Conservation (phyloP, 2,113 vertebrate genomes). For the Campylorhamphus procurvoides region DNA sequence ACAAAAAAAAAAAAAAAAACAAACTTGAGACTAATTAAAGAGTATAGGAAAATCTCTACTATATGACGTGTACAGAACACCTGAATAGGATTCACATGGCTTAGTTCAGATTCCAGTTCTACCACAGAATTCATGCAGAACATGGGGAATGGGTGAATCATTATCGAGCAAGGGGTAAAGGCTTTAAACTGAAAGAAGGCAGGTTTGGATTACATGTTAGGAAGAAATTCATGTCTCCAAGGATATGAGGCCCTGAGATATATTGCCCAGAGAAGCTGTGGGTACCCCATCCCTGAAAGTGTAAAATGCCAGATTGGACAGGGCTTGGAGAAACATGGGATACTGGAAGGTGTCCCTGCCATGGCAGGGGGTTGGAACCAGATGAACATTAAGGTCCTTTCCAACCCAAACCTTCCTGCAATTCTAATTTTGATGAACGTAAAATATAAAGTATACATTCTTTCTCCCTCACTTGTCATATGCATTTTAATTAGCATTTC, state of each 20-base stretch:
- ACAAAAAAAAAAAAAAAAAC: no score
- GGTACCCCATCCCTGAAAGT: not conserved
- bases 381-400: not conserved
- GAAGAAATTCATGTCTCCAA: not conserved
- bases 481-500: not conserved
- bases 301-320: accelerated
- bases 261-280: accelerated
- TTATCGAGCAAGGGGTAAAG: accelerated
- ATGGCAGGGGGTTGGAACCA: not conserved
- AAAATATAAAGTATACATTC: not conserved
- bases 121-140: not conserved
- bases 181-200: accelerated
- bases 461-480: not conserved
- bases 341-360: not conserved
- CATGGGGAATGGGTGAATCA: not conserved
- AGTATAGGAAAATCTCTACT: not conserved
- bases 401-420: not conserved
- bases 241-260: accelerated
- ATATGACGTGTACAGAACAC: not conserved
- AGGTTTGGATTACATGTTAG: no score
- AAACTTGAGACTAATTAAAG: accelerated
- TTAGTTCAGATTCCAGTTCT: not conserved
- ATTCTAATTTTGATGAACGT: not conserved
- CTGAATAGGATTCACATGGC: not conserved
- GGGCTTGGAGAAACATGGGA: not conserved